phyloP scores from a whole-genome alignment of 2,888 invertebrate genomes.

The Bellardia bayeri region DNA sequence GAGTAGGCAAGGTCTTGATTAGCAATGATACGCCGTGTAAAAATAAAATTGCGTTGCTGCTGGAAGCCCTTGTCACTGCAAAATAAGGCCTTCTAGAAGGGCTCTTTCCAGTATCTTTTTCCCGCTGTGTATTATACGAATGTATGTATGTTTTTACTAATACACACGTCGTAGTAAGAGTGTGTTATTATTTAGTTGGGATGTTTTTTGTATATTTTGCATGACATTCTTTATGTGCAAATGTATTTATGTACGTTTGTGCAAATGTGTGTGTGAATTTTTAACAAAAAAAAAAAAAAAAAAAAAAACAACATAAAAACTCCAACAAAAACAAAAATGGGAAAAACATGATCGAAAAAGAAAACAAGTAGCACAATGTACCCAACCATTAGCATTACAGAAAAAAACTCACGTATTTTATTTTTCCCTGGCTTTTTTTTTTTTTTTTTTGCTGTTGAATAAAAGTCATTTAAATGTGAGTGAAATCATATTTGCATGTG shows the following conservation, averaged over 20 bases:
- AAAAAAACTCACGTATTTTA: conserved; percentile 19
- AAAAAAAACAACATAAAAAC: conserved; percentile 2
- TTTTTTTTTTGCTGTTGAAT: conserved; percentile 12
- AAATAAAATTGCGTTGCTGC: no score
- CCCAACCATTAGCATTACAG: conserved; percentile 23
- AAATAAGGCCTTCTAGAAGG: no score
- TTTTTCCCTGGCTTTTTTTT: not conserved
- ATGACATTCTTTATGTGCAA: conserved; percentile 9
- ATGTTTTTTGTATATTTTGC: conserved; percentile 5
- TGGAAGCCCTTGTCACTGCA: no score
- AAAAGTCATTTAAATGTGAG: conserved; percentile 13
- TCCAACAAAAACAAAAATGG: no score
- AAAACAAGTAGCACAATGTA: conserved; percentile 9
- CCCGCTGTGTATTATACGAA: not conserved
- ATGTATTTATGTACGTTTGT: not conserved
- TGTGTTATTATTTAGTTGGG: conserved; percentile 7
- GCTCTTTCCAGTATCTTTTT: not conserved
- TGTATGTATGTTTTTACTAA: not conserved
- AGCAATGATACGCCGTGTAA: no score
- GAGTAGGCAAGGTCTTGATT: no score
- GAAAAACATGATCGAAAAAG: conserved; percentile 1
- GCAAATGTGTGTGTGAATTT: conserved; percentile 23
- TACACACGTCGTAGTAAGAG: not conserved
- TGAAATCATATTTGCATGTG: conserved; percentile 53
- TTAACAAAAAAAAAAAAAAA: not conserved